phyloP scores from a whole-genome alignment of 2,888 invertebrate genomes.

The Hirtodrosophila trivittata region DNA sequence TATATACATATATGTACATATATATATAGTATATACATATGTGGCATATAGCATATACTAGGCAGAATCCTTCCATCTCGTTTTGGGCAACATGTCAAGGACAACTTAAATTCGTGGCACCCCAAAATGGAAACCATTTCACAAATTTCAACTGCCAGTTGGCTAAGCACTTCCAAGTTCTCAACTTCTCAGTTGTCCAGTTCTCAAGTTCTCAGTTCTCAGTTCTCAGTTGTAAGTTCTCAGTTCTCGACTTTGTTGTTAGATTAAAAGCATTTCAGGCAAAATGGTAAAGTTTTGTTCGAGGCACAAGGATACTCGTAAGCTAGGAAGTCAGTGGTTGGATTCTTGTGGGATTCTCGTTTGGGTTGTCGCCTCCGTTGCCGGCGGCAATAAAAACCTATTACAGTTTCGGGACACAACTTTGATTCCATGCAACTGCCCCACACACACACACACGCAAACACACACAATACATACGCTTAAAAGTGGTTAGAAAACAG shows the following conservation, averaged over 20 bases:
- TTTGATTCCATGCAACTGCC: slow-evolving; percentile 62
- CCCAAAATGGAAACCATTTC: slow-evolving; percentile 40
- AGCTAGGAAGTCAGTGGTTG: slow-evolving; percentile 37
- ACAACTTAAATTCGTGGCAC: slow-evolving; percentile 61
- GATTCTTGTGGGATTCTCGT: slow-evolving; percentile 10
- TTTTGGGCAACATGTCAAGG: slow-evolving; percentile 59
- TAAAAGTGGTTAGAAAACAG: no score
- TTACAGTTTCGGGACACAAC: slow-evolving; percentile 66
- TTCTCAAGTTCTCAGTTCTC: slow-evolving; percentile 11
- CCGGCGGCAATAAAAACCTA: slow-evolving; percentile 67
- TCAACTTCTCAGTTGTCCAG: slow-evolving; percentile 1
- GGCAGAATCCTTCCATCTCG: slow-evolving; percentile 21
- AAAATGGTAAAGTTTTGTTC: slow-evolving; percentile 56
- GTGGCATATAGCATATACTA: not conserved
- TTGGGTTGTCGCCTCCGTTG: slow-evolving; percentile 19
- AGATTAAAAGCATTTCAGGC: slow-evolving; percentile 69
- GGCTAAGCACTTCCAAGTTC: slow-evolving; percentile 35
- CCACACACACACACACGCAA: no score
- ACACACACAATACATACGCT: no score
- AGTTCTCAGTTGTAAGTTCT: slow-evolving; percentile 1
- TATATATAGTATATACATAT: slow-evolving; percentile 8
- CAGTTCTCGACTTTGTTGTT: slow-evolving; percentile 60
- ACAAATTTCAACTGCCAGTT: slow-evolving; percentile 40
- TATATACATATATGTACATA: not conserved
- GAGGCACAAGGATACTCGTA: slow-evolving; percentile 7